Base-by-base conservation (phyloP, 2,113 vertebrate species). In the Melanerpes formicivorus region DNA sequence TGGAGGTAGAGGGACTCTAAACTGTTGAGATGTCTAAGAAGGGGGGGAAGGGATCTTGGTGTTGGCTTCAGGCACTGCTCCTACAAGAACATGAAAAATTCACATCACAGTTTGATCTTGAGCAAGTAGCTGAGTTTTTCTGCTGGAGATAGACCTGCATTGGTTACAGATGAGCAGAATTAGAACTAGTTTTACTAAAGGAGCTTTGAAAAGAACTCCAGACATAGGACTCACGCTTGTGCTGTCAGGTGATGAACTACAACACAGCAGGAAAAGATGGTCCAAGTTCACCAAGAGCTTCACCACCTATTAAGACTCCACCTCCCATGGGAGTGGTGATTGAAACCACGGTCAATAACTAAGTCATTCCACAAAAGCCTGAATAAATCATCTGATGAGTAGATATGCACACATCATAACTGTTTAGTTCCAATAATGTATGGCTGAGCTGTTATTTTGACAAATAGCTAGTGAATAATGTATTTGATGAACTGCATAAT, bases 401-500 rank as follows among this genome's bases (percentile, higher is more conserved):
- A 78, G 83, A 93, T 86, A 88, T 66, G 80, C 50, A 83, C 82
- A 81, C 70, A 91, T 70, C 78, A 95, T 93, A 91, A 95, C 93
- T 93, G 94, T 84, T 95, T 93, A 21, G 63, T 80, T 88, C 87
- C 80, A 76, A 80, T 93, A 90, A 94, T 94, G 91, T 90, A 95
- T 72, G 90, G 84, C 76, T 65, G 88, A 80, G 87, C 80, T 91
- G 87, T 90, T 96, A 93, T 84, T 93, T 92, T 95, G 93, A 96
- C 82, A 91, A 96, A 95, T 86, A 95, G 90, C 83, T 93, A 37
- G 87, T 95, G 91, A 96, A 95, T 95, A 95, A 96, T 95, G 88
- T 91, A 95, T 95, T 78, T 96, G 91, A 96, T 93, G 82, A 95
- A 93, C 88, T 88, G 90, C 90, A 95, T 95, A 92, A 92, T 96